Evolutionary conservation across 2,113 vertebrate species (phyloP), one percentile per base, ranked within the genome.

Genomic region (Osmerus mordax): DNA sequence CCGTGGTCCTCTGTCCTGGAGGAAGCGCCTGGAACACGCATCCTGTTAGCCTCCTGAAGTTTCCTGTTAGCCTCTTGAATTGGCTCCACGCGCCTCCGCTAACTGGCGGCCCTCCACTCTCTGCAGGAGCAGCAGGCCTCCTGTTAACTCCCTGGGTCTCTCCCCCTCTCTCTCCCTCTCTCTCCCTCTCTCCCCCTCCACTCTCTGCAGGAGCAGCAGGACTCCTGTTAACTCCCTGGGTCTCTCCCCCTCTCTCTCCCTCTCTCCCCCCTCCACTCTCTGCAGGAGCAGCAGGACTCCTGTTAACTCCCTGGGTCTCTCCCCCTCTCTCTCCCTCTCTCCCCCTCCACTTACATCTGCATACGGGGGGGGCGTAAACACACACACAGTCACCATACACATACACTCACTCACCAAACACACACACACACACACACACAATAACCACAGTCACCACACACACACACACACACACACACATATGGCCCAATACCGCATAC

Each of bases 21-120:
- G 62, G 76, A 78, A 63, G 74, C 68, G 70, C 69, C 80, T 55
- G 13, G 67, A 76, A 69, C 79, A 77, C 18, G 65, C 73, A 84
- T 86, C 83, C 84, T 85, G 88, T 88, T 79, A 70, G 74, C 70
- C 61, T 1, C 51, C 78, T 79, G 84, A 86, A 83, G 77, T 74
- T 74, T 69, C 36, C 36, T 41, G 36, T 41, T 8, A 41, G 36
- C 36, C 29, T 32, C 29, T 73, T 77, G 75, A 21, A 21, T 21
- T 21, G 21, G 21, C 21, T 21, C 21, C 67, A 71, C 82, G 81
- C 70, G 3, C 81, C 79, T 63, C 73, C 71, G 14, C 78, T 75
- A 11, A 16, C 41, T 6, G 14, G 19, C 53, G 11, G 12, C 16
- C 23, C 72, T 2, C 21, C 21, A 21, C 21, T 21, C 21, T 21